Percentiles rank a stretch among this genome's conserved stretches.
Conservation (phyloP, 2,888 invertebrate genomes). For the Ichneumoninae sp. region DNA sequence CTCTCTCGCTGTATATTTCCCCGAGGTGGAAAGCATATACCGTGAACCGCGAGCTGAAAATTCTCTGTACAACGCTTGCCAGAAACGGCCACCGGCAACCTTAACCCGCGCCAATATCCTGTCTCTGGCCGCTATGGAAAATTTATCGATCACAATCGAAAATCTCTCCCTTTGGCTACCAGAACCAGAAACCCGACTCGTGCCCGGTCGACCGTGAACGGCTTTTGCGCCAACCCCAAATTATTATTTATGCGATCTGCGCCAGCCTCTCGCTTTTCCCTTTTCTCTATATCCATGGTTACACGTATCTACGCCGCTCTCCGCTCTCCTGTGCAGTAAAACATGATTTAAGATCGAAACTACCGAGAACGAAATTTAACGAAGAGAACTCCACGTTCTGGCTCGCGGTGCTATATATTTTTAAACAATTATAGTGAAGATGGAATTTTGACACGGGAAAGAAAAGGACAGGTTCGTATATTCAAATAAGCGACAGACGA, state of each 20-base stretch:
- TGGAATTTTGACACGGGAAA: not conserved
- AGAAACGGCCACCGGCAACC: slow-evolving; percentile 75
- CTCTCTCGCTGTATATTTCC: slow-evolving; percentile 67
- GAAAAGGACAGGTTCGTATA: too few species aligned
- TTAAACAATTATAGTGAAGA: not conserved
- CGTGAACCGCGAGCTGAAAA: slow-evolving; percentile 43
- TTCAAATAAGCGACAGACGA: too few species aligned
- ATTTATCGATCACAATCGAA: slow-evolving; percentile 74
- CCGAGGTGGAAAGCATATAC: slow-evolving; percentile 5
- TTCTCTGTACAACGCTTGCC: slow-evolving; percentile 63
- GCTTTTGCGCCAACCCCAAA: slow-evolving; percentile 66
- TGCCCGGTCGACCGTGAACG: slow-evolving; percentile 66
- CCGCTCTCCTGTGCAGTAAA: not conserved
- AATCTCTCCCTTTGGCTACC: slow-evolving; percentile 60
- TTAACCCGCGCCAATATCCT: slow-evolving; percentile 80
- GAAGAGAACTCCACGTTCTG: not conserved
- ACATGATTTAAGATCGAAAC: slow-evolving; percentile 55
- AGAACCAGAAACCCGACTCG: slow-evolving; percentile 50
- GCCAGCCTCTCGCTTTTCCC: not conserved
- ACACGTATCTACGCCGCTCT: slow-evolving; percentile 1
- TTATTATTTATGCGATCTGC: slow-evolving; percentile 62
- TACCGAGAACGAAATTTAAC: slow-evolving; percentile 4
- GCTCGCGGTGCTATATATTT: not conserved
- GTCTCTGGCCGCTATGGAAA: slow-evolving; percentile 70
- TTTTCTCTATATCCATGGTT: not conserved